Evolutionary conservation across 2,888 invertebrate species (phyloP), one percentile per base, ranked within the genome.

Genomic region (Agriopis leucophaearia): DNA sequence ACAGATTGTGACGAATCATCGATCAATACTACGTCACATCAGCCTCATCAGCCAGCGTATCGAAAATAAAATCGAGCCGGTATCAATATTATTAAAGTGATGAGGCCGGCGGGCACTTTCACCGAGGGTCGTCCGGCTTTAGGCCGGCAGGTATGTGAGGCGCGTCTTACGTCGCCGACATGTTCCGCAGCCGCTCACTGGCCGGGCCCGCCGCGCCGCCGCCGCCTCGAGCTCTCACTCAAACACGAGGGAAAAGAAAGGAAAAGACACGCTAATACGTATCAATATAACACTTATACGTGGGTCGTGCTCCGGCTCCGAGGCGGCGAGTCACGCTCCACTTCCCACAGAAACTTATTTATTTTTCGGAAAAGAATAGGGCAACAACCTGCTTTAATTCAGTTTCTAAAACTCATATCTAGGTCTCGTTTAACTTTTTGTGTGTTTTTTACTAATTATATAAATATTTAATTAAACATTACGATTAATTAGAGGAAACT

Each of bases 91-190:
- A 77, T 74, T 64, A 66, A 74, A 73, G 74, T 75, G 80, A 74
- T 74, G 84, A 84, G 81, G 83, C 84, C 87, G 84, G 81, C 77
- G 81, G 85, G 85, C 89, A 91, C 92, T 92, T 92, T 92, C 92
- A 89, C 92, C 91, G 81, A 82, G 87, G 88, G 86, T 86, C 90
- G 87, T 81, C 77, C 85, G 84, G 87, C 86, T 88, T 86, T 89
- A 87, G 86, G 87, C 79, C 82, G 81, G 81, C 79, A 82, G 81
- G 85, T 84, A 79, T 79, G 81, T 79, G 81, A 81, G 82, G 75
- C 81, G 79, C 78, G 81, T 81, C 80, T 81, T 74, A 81, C 77
- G 77, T 77, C 74, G 76, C 69, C 75, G 73, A 74, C 73, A 72
- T 74, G 75, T 74, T 76, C 81, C 76, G 77, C 77, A 70, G 78